Evolutionary conservation across 2,888 invertebrate genomes (phyloP).

Genomic region (Disparrhopalites patrizii): DNA sequence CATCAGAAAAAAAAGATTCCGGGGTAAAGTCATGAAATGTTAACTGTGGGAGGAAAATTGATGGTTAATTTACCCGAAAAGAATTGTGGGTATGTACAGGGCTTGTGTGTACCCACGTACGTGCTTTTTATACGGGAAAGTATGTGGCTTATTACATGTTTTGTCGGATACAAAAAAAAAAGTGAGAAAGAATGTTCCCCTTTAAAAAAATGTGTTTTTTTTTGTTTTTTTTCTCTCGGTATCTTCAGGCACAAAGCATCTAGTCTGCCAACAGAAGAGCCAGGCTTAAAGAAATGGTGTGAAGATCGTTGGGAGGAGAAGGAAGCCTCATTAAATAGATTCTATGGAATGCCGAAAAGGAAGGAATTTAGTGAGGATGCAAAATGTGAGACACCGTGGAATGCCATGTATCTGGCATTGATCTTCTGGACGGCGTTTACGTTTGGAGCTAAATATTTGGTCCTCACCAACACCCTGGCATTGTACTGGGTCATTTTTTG

Average conservation of each 20-base stretch:
- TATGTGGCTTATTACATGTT: too few species aligned
- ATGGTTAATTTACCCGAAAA: too few species aligned
- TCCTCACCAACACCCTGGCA: slow-evolving; percentile 54
- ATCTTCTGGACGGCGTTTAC: slow-evolving; percentile 65
- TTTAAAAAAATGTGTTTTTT: too few species aligned
- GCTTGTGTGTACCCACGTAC: too few species aligned
- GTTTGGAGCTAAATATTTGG: slow-evolving; percentile 52
- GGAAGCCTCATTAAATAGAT: slow-evolving; percentile 60
- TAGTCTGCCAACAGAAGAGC: slow-evolving; percentile 60
- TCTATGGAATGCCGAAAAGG: slow-evolving; percentile 51
- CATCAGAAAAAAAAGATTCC: too few species aligned
- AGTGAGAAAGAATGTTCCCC: too few species aligned
- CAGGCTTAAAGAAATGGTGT: slow-evolving; percentile 61
- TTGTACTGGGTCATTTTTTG: slow-evolving; percentile 59
- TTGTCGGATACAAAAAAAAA: too few species aligned
- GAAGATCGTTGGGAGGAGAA: slow-evolving; percentile 65
- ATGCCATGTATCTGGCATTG: slow-evolving; percentile 58
- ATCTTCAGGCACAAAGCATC: slow-evolving; percentile 58
- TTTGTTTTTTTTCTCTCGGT: too few species aligned
- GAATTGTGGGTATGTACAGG: too few species aligned
- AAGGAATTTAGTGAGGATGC: slow-evolving; percentile 4
- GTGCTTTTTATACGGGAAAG: too few species aligned
- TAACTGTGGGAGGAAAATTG: too few species aligned
- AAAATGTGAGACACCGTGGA: slow-evolving; percentile 40
- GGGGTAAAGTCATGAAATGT: too few species aligned